Evolutionary conservation across 2,797 vertebrate genomes (phyloP).

Genomic region (Muscicapa striata): DNA sequence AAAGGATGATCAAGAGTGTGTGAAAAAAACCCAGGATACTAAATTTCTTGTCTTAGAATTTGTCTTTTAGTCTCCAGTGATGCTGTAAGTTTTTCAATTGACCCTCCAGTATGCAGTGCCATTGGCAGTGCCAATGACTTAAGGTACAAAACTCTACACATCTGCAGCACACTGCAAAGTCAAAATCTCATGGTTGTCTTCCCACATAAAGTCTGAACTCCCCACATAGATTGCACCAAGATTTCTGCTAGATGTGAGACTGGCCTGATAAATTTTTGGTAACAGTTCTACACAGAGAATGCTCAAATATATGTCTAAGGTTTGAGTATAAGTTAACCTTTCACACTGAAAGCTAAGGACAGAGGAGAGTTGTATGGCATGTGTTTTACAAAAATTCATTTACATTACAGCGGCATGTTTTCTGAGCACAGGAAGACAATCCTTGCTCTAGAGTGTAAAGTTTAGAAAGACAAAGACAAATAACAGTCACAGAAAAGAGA

Average conservation of each 20-base stretch:
- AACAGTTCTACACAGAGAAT: neutral
- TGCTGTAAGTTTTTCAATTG: neutral
- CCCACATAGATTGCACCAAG: neutral
- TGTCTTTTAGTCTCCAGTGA: neutral
- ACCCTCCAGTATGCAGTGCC: too few relatives aligned
- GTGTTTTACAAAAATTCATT: neutral
- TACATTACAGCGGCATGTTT: neutral
- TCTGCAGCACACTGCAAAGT: neutral
- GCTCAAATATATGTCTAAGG: neutral
- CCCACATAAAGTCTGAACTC: neutral
- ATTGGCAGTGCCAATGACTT: neutral
- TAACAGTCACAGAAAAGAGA: neutral
- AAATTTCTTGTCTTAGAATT: neutral
- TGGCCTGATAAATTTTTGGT: neutral
- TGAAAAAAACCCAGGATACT: neutral
- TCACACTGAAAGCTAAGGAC: neutral
- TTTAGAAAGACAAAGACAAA: neutral
- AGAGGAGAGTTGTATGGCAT: neutral
- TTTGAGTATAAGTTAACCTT: neutral
- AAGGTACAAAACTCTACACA: neutral
- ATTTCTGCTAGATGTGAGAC: neutral
- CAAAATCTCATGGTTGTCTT: neutral
- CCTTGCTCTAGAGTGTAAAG: neutral
- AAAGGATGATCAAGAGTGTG: neutral
- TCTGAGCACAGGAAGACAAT: neutral